phyloP scores from a whole-genome alignment of 2,797 vertebrate genomes.

The Acanthurus leucopareius region DNA sequence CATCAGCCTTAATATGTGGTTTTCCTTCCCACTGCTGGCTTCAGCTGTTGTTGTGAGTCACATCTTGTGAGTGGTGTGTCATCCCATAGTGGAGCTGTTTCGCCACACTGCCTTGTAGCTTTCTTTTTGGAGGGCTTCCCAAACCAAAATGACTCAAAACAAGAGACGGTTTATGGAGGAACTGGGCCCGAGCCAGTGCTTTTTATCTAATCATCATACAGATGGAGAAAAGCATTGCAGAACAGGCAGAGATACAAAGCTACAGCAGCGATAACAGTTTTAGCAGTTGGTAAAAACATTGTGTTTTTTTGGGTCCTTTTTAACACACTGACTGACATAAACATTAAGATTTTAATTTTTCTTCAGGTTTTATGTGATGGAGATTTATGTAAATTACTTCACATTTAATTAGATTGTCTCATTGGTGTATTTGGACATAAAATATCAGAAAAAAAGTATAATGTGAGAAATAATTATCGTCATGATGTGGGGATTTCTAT shows the following conservation, averaged over 20 bases:
- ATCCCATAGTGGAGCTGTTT: conserved; percentile 49
- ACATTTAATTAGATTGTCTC: too few relatives aligned
- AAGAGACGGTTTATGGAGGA: conserved; percentile 18
- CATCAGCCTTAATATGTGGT: conserved; percentile 28
- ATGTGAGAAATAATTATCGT: too few relatives aligned
- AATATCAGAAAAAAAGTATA: too few relatives aligned
- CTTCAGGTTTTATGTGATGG: too few relatives aligned
- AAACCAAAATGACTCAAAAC: conserved; percentile 53
- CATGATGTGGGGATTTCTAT: too few relatives aligned
- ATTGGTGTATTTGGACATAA: too few relatives aligned
- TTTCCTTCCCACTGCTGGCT: conserved; percentile 52
- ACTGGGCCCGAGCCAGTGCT: conserved; percentile 37
- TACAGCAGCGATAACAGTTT: neutral
- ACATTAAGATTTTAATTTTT: too few relatives aligned
- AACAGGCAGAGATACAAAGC: neutral
- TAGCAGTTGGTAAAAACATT: neutral
- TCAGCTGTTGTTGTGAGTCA: conserved; percentile 60
- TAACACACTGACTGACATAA: too few relatives aligned
- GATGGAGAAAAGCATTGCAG: conserved; percentile 10
- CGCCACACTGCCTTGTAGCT: conserved; percentile 32
- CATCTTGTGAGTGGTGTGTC: conserved; percentile 26
- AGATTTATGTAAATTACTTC: too few relatives aligned
- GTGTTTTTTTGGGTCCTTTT: too few relatives aligned
- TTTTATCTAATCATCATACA: conserved; percentile 23
- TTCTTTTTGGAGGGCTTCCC: conserved; percentile 59